Base-by-base conservation (phyloP, 2,797 vertebrate genomes). In the Chiroxiphia lanceolata region DNA sequence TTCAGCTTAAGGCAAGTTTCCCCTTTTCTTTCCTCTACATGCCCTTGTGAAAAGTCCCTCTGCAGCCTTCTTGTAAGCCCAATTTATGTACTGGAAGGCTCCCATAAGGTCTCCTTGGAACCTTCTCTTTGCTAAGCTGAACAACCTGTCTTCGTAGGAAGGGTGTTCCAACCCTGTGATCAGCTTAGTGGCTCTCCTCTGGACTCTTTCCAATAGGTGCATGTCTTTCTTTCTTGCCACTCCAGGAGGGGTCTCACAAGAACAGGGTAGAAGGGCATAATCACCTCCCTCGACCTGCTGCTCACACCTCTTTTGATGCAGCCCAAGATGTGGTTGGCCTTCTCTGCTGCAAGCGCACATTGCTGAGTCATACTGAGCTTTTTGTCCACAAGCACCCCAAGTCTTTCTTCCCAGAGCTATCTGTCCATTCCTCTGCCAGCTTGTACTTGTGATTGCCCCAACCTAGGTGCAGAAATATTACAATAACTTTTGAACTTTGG, bases 201-300 rank as follows among this genome's bases (percentile, higher is more conserved):
- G n/a, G 20, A 50, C 36, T 51, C 23, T 8, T 65, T 31, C n/a
- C 25, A 45, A 16, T 2, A 45, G 14, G 4, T 64, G 12, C 23
- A 45, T 38, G 16, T n/a, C 23, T 18, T 38, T 54, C 14, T n/a
- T 81, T 33, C 12, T 64, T 4, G 14, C 6, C 15, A 34, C 10
- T 45, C 50, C 13, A 13, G 44, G 8, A 6, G 2, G 3, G 2
- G 16, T 83, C 36, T 64, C 36, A 50, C 22, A 69, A 56, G 18
- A 63, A 13, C 23, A 57, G 27, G 74, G 14, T 0, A 47, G 61
- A 57, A 31, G 5, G 17, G 14, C 20, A 89, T 44, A 70, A 77
- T 64, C 36, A 18, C 6, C 11, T 38, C 4, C 20, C 29, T 64
- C 0, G 0, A 22, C 36, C 14, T 45, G n/a, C 27, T 77, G 19